Conservation (phyloP, 2,888 invertebrate genomes). For the Phlogophora meticulosa region DNA sequence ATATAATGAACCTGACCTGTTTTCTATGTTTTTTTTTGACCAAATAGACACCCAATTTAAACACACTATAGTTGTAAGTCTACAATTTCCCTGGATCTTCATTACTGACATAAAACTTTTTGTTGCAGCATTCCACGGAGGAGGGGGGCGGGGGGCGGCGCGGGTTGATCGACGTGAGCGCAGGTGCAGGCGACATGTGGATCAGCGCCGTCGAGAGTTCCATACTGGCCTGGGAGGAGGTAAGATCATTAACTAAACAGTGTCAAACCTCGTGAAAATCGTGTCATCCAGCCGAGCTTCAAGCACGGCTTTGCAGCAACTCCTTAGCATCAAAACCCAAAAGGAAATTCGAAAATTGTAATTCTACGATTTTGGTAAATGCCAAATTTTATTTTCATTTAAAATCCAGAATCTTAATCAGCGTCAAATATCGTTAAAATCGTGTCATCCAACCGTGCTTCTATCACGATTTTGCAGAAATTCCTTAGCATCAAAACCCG, state of each 20-base stretch:
- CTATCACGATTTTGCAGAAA: no score
- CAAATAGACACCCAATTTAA: neutral
- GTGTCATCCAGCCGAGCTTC: no score
- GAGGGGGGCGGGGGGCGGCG: slow-evolving; percentile 79
- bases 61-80: neutral
- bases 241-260: slow-evolving; percentile 52
- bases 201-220: slow-evolving; percentile 93
- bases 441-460: no score
- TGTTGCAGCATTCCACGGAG: slow-evolving; percentile 85
- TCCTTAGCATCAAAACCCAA: no score
- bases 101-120: slow-evolving; percentile 40
- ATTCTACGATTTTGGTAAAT: no score
- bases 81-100: neutral
- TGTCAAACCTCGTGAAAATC: neutral
- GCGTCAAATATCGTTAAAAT: no score
- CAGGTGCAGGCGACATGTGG: slow-evolving; percentile 92
- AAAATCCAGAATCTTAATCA: no score
- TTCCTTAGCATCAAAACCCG: no score
- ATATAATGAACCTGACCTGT: no score
- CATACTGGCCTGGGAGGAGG: slow-evolving; percentile 93
- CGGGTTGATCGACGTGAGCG: slow-evolving; percentile 77
- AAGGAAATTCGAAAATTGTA: no score
- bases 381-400: no score
- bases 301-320: no score
- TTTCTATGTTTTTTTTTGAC: neutral